Base-by-base conservation (phyloP, 2,888 invertebrate genomes). In the Chloromyia formosa region DNA sequence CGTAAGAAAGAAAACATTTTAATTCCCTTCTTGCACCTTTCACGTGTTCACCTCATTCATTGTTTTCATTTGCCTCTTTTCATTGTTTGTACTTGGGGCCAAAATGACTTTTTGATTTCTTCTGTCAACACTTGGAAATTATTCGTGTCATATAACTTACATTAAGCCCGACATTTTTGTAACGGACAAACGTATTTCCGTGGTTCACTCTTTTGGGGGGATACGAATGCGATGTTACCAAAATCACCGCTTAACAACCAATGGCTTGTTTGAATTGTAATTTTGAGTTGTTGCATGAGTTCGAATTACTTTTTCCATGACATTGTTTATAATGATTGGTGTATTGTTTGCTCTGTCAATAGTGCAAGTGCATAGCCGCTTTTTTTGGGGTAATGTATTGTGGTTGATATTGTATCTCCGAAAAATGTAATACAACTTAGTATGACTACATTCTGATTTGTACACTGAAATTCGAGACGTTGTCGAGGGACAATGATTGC, bases 51-150 rank as follows among this genome's bases (percentile, higher is more conserved):
- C 16, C 22, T 20, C 16, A 20, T 56, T 56, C 42, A 18, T 40
- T 16, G 20, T 27, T n/a, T 14, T 62, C 62, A 62, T 23, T 23
- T 62, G 27, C 2, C 27, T 62, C 62, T 23, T 40, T 62, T 27
- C n/a, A 27, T 40, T 62, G 27, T 62, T 62, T 62, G 62, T n/a
- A 35, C 18, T 53, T 69, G 53, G 22, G 68, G 54, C n/a, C 54
- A 53, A 54, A 69, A 69, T 69, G 68, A 54, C 68, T 69, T 69
- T 69, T 69, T 69, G 68, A 69, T 69, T 69, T 69, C 27, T 69
- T 69, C 68, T 69, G 68, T 69, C 68, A 69, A 69, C 68, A 69
- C 68, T 27, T 35, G 27, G 53, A 69, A 69, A 69, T 69, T 54
- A 54, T 69, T 27, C 16, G 20, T 66, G 49, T 1, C 66, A 45